Evolutionary conservation across 2,113 vertebrate genomes (phyloP), one percentile per base, ranked within the genome.

Genomic region (Channa argus): DNA sequence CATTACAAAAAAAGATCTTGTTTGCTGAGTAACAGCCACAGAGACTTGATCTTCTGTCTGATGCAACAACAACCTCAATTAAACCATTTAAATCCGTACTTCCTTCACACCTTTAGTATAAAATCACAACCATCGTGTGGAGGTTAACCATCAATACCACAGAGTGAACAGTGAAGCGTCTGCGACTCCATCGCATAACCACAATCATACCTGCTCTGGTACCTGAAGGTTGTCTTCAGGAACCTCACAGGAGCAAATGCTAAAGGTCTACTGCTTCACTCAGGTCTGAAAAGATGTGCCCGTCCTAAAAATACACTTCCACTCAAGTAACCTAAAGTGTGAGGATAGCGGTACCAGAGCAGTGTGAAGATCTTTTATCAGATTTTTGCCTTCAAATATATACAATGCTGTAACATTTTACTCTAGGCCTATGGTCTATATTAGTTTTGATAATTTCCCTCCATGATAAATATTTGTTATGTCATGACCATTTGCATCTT

Each of bases 121-220:
- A 46, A 77, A 73, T 69, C 55, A 72, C 43, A 84, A 63, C 69
- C 4, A n/a, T 72, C 6, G 8, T 73, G 60, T 66, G 5, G 63
- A 56, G 80, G 83, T 81, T 77, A 85, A 86, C 79, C 79, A 77
- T 74, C 34, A 37, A 59, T 39, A 79, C 77, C 78, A 62, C 66
- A 76, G 70, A 71, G 58, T 1, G 0, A 67, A 53, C 67, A 34
- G 66, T 15, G 69, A 56, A 33, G 56, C 12, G 37, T 49, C 55
- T 79, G 59, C 2, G 39, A 47, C 62, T 82, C 70, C 49, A 54
- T 71, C 45, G 49, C 47, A 36, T 37, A 71, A 86, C 77, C 79
- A 67, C 67, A 77, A 9, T 51, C 43, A n/a, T 36, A 15, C 24
- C 63, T 77, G 65, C 78, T 75, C 43, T 63, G 64, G 74, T 52